Evolutionary conservation across 2,113 vertebrate genomes (phyloP), one percentile per base, ranked within the genome.

Genomic region (Micronycteris hirsuta): DNA sequence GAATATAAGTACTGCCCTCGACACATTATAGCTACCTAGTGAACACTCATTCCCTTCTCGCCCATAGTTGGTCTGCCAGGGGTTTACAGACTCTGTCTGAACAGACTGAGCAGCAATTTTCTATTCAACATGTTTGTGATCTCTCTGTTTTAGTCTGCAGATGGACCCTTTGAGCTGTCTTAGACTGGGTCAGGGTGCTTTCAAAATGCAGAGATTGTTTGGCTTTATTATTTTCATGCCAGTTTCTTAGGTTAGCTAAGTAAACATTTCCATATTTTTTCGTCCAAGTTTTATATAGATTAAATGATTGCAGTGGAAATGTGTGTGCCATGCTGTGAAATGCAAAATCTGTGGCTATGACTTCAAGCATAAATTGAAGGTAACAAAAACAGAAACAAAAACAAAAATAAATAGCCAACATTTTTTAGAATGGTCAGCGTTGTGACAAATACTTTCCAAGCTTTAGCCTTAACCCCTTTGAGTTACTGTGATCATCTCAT

Each of bases 151-250:
- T 13, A 77, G 77, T 93, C 97, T 97, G 87, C 90, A 98, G 96
- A 83, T 97, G 97, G 97, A 96, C 88, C 94, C 96, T 95, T 80
- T 94, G 97, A 91, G 82, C 93, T 93, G 31, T 89, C 54, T 86
- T 89, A 90, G 70, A 26, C 49, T 19, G 56, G 78, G 73, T 89
- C 47, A 74, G 26, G 33, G 14, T 81, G 80, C 45, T 56, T 95
- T 93, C 77, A 73, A 96, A 93, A 93, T 68, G 80, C 93, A 89
- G 74, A 94, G 63, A 80, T 38, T 76, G 14, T 91, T 93, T 91
- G 61, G 56, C 47, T 93, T 58, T 83, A 56, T 95, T 93, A 70
- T 96, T 96, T 96, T n/a, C 85, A 83, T 56, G 73, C 89, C 73
- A 70, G 71, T 92, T 93, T 91, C 85, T 95, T 78, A 36, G 71